Conservation (phyloP, 1,140 invertebrate genomes). For the Bombus ignitus region DNA sequence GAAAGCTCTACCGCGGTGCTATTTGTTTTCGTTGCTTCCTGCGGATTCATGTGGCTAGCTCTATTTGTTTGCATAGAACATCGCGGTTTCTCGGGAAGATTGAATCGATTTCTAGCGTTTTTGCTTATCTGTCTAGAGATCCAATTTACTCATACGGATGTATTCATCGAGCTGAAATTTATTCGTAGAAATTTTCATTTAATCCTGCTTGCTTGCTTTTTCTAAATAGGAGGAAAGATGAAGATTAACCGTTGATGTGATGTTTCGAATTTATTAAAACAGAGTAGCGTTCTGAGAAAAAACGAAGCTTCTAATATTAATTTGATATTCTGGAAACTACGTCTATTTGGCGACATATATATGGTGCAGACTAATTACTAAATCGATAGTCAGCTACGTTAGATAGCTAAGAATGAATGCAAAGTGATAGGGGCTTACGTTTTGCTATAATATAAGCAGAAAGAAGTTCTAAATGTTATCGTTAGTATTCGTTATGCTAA, state of each 20-base stretch:
- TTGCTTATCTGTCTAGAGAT: not conserved
- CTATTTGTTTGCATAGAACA: not conserved
- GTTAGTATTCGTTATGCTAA: not conserved
- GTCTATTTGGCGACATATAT: not conserved
- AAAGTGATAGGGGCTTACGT: not conserved
- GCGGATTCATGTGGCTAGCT: not conserved
- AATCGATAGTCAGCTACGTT: not conserved
- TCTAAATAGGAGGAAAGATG: not conserved
- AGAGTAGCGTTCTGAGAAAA: not conserved
- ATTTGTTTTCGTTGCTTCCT: constrained; percentile 23
- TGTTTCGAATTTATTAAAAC: not conserved
- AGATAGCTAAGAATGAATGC: not conserved
- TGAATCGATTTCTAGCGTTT: not conserved
- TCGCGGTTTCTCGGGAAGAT: not conserved
- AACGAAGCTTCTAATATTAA: not conserved
- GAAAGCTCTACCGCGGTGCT: not conserved
- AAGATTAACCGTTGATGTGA: not conserved
- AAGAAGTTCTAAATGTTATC: not conserved
- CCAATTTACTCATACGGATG: not conserved
- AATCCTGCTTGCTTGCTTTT: not conserved
- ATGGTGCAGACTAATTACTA: not conserved
- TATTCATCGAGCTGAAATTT: not conserved
- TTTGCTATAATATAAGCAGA: not conserved
- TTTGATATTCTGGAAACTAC: not conserved
- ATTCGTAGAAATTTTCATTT: not conserved